A percentile compares a stretch with the other conserved stretches of the same genome.
phyloP scores from a whole-genome alignment of 2,113 vertebrate genomes.

The Chroicocephalus ridibundus region DNA sequence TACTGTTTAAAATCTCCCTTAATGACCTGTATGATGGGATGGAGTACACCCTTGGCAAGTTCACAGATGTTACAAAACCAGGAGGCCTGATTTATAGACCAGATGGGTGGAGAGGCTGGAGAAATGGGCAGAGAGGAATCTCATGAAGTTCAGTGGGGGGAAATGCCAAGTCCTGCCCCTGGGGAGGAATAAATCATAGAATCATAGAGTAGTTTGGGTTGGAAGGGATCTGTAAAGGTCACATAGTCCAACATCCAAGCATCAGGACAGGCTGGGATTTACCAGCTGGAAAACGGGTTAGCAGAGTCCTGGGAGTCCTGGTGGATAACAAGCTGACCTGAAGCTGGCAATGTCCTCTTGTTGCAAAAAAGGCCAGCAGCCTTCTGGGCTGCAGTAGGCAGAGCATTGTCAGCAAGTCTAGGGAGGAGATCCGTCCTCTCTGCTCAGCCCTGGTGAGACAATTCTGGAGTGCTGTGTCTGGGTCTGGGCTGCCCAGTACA shows the following conservation, averaged over 20 bases:
- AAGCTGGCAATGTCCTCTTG: not conserved
- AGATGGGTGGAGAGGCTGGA: not conserved
- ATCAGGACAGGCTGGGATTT: not conserved
- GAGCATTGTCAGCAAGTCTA: not conserved
- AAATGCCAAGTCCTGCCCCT: not conserved
- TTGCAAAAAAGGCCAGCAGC: rapidly evolving
- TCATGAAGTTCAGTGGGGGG: not conserved
- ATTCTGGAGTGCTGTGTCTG: not conserved
- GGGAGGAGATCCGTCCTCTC: not conserved
- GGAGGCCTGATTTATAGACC: not conserved
- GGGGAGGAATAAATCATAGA: not conserved
- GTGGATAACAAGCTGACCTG: not conserved
- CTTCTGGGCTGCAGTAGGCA: not conserved
- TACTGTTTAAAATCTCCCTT: not conserved
- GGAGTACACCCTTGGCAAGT: not conserved
- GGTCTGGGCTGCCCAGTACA: not conserved
- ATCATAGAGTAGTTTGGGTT: not conserved
- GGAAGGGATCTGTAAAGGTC: not conserved
- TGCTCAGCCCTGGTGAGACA: not conserved
- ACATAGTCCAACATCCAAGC: not conserved
- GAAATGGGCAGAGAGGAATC: not conserved
- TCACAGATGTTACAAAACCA: not conserved
- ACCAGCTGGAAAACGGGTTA: not conserved
- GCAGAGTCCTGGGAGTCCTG: not conserved
- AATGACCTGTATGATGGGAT: not conserved